Conservation (phyloP, 1,140 invertebrate genomes). For the Rhynchophorus ferrugineus region DNA sequence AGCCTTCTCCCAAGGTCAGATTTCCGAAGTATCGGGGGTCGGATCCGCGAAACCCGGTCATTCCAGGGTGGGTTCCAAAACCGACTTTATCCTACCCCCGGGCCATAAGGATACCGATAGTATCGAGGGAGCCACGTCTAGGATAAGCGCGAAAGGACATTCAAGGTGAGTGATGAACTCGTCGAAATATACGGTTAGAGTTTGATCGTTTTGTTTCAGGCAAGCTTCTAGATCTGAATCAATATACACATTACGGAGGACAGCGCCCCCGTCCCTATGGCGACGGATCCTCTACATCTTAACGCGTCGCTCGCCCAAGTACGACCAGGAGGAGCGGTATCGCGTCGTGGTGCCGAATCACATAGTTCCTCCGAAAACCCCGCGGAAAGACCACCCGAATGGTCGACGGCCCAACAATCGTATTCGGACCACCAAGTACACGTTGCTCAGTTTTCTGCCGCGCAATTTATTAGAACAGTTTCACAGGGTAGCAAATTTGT, state of each 20-base stretch:
- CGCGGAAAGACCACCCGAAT: slow-evolving; percentile 76
- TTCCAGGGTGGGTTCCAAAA: slow-evolving; percentile 72
- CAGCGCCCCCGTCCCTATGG: slow-evolving; percentile 60
- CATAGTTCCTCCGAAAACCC: slow-evolving; percentile 67
- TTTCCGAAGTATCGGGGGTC: slow-evolving; percentile 43
- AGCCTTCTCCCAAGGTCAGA: slow-evolving; percentile 79
- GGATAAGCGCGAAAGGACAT: slow-evolving; percentile 50
- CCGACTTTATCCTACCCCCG: slow-evolving; percentile 79
- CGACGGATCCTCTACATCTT: slow-evolving; percentile 54
- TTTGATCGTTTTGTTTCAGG: slow-evolving; percentile 10
- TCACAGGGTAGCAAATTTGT: slow-evolving; percentile 94
- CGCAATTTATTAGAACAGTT: slow-evolving; percentile 98
- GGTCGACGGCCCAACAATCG: slow-evolving; percentile 69
- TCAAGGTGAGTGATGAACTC: slow-evolving; percentile 49
- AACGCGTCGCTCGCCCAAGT: slow-evolving; percentile 43
- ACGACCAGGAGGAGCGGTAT: slow-evolving; percentile 57
- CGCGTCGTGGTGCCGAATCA: slow-evolving; percentile 76
- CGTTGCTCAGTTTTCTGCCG: slow-evolving; percentile 85
- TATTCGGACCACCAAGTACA: slow-evolving; percentile 95
- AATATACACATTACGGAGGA: slow-evolving; percentile 76
- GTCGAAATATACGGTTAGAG: too few species aligned
- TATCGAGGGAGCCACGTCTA: slow-evolving; percentile 42
- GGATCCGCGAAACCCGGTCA: slow-evolving; percentile 49
- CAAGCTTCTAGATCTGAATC: slow-evolving; percentile 72
- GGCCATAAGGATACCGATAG: slow-evolving; percentile 55